Conservation (phyloP, 2,113 vertebrate genomes). For the Azemiops feae region DNA sequence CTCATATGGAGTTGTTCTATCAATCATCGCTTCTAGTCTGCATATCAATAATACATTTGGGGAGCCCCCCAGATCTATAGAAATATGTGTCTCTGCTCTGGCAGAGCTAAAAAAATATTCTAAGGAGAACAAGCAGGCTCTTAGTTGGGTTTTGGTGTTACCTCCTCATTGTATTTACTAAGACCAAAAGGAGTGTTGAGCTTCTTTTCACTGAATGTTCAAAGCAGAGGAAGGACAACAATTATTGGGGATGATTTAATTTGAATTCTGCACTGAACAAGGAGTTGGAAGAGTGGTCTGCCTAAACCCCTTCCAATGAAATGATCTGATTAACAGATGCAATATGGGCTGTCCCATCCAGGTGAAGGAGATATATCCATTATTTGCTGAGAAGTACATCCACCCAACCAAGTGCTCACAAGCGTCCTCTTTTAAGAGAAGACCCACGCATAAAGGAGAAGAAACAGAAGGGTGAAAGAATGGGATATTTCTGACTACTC, state of each 20-base stretch:
- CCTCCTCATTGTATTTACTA: not conserved
- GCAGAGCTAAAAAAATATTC: not conserved
- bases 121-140: not conserved
- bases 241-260: not conserved
- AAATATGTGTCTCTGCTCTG: not conserved
- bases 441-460: not conserved
- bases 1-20: not conserved
- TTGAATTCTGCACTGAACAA: not conserved
- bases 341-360: not conserved
- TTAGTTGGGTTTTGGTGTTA: not conserved
- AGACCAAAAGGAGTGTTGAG: not conserved
- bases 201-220: not conserved
- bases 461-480: not conserved
- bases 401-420: not conserved
- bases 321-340: not conserved
- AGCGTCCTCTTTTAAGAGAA: not conserved
- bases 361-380: not conserved
- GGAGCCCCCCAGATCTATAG: not conserved
- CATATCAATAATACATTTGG: not conserved
- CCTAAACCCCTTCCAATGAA: not conserved
- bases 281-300: not conserved
- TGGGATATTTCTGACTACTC: rapidly evolving
- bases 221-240: not conserved
- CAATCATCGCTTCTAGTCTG: not conserved
- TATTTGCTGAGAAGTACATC: not conserved